Evolutionary conservation across 2,797 vertebrate genomes (phyloP).

Genomic region (Pelochelys cantorii): DNA sequence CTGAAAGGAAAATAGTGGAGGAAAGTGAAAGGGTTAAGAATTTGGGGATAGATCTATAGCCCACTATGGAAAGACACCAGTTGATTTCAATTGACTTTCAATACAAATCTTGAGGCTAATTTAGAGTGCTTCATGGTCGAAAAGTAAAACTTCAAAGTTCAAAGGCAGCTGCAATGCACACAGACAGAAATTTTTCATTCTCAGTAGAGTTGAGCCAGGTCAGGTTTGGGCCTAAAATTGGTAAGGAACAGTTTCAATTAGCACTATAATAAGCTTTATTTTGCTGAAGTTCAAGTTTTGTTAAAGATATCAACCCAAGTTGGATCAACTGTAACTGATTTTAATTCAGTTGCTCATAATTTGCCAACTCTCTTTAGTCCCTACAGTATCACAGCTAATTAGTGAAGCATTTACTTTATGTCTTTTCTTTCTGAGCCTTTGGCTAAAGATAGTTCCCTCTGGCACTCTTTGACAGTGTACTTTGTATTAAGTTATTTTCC

Average conservation of each 20-base stretch:
- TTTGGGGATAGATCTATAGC: neutral
- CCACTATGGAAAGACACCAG: neutral
- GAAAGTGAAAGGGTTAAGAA: neutral
- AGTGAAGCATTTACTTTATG: constrained; percentile 17
- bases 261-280: neutral
- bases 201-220: neutral
- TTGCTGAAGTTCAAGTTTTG: neutral
- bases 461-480: neutral
- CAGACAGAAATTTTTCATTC: accelerated
- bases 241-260: neutral
- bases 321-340: neutral
- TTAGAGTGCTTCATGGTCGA: neutral
- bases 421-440: constrained; percentile 4
- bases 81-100: neutral
- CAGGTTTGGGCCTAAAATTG: accelerated
- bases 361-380: neutral
- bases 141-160: neutral
- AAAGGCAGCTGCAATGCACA: neutral
- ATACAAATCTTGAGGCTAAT: neutral
- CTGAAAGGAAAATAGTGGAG: neutral
- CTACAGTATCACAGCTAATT: constrained; percentile 1
- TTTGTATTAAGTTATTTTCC: neutral
- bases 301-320: neutral
- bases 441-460: neutral
- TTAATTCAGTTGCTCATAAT: neutral